phyloP scores from a whole-genome alignment of 2,797 vertebrate genomes.

The Hemitrygon akajei region DNA sequence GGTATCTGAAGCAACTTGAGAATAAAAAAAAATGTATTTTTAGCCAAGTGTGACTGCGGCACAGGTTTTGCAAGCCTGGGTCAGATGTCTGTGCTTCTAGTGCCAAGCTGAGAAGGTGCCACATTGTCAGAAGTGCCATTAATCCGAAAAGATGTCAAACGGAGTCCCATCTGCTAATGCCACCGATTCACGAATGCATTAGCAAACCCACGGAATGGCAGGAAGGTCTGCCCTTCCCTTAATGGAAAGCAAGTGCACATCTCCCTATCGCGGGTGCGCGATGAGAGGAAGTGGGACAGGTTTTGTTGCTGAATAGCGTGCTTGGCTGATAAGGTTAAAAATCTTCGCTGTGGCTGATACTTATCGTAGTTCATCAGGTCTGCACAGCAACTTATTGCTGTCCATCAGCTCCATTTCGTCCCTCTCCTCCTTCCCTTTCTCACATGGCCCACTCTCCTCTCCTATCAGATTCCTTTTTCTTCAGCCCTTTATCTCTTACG shows the following conservation, averaged over 20 bases:
- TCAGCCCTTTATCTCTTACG: too few relatives aligned
- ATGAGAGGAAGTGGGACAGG: not conserved
- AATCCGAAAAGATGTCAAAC: conserved; percentile 5
- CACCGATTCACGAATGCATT: not conserved
- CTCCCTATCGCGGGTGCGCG: not conserved
- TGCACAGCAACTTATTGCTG: not conserved
- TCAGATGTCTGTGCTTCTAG: not conserved
- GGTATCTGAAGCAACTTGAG: not conserved
- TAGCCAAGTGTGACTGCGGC: not conserved
- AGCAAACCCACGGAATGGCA: not conserved
- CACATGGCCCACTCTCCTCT: too few relatives aligned
- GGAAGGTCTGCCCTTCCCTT: not conserved
- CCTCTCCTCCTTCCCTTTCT: too few relatives aligned
- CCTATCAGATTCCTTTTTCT: too few relatives aligned
- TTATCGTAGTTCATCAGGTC: not conserved
- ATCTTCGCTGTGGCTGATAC: not conserved
- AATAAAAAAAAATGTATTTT: not conserved
- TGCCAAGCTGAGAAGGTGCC: not conserved
- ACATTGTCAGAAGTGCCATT: conserved; percentile 23
- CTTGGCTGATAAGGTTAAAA: not conserved
- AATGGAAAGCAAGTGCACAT: not conserved
- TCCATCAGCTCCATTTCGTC: too few relatives aligned
- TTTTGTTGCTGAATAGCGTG: not conserved
- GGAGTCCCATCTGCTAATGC: not conserved
- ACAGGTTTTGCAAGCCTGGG: not conserved